phyloP scores from a whole-genome alignment of 2,888 invertebrate genomes.

The Tortrix viridana region DNA sequence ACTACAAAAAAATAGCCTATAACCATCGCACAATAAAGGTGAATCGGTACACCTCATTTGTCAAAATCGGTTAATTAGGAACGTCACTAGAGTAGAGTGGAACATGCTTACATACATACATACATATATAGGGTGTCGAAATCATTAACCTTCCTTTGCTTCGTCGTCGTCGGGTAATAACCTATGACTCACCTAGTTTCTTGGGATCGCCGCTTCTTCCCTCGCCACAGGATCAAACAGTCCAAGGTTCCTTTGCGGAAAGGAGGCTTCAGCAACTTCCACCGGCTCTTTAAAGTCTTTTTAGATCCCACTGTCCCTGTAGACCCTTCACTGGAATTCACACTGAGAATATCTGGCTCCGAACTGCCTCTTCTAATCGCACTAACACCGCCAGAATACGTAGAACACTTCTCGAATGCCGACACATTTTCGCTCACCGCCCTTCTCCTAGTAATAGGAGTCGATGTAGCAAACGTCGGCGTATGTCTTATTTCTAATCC shows the following conservation, averaged over 20 bases:
- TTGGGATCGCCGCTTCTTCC: slow-evolving; percentile 61
- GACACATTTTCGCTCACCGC: slow-evolving; percentile 64
- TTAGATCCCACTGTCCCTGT: slow-evolving; percentile 55
- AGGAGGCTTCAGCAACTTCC: slow-evolving; percentile 69
- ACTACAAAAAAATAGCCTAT: too few relatives aligned
- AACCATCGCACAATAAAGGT: too few relatives aligned
- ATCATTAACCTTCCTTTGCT: too few relatives aligned
- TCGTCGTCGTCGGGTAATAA: too few relatives aligned
- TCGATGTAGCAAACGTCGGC: slow-evolving; percentile 67
- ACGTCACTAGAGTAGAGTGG: too few relatives aligned
- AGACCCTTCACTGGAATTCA: slow-evolving; percentile 55
- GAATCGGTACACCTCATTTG: too few relatives aligned
- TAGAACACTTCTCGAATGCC: slow-evolving; percentile 69
- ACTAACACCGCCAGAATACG: slow-evolving; percentile 57
- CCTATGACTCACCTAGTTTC: slow-evolving; percentile 66
- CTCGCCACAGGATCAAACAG: slow-evolving; percentile 74
- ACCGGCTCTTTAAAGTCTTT: slow-evolving; percentile 68
- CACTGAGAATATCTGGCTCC: slow-evolving; percentile 71
- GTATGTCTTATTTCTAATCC: slow-evolving; percentile 61
- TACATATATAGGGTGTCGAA: too few relatives aligned
- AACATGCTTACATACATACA: too few relatives aligned
- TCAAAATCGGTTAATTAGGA: too few relatives aligned
- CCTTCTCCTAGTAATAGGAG: slow-evolving; percentile 69
- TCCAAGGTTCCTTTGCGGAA: slow-evolving; percentile 75
- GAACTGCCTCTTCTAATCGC: slow-evolving; percentile 70